Percentiles rank a stretch among this genome's conserved stretches.
Evolutionary conservation across 2,797 vertebrate species (phyloP).

Genomic region (Sebastiscus albofasciatus): DNA sequence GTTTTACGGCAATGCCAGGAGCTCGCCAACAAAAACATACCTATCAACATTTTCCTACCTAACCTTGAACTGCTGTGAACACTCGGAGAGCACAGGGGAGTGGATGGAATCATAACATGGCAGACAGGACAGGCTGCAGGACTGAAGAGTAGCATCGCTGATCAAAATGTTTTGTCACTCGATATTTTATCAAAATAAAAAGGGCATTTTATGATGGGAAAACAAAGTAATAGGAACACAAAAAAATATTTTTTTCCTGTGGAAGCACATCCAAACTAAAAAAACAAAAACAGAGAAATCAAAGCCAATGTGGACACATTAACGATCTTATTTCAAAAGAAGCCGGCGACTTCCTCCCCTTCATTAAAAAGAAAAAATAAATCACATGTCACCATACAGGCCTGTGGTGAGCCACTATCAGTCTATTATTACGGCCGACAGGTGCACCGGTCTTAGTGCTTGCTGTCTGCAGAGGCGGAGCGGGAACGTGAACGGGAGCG

Average conservation of each 20-base stretch:
- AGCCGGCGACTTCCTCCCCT: conserved; percentile 25
- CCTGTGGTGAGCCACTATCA: conserved; percentile 35
- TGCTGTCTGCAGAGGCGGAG: conserved; percentile 72
- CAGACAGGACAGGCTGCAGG: conserved; percentile 10
- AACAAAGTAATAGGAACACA: conserved; percentile 1
- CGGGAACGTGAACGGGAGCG: conserved; percentile 79
- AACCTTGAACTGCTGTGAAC: conserved; percentile 15
- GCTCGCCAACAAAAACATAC: conserved; percentile 7
- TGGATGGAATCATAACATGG: conserved; percentile 43
- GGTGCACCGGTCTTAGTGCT: conserved; percentile 53
- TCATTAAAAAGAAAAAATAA: conserved; percentile 31
- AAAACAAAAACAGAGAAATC: not conserved
- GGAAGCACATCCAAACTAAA: conserved; percentile 36
- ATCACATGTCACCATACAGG: conserved; percentile 12
- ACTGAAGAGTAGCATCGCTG: not conserved
- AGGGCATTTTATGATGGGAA: not conserved
- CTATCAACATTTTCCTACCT: not conserved
- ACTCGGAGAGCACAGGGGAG: conserved; percentile 16
- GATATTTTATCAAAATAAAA: conserved; percentile 17
- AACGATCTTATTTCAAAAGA: conserved; percentile 44
- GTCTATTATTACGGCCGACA: conserved; percentile 24
- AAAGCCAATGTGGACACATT: conserved; percentile 14
- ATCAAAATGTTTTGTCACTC: not conserved
- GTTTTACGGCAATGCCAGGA: conserved; percentile 40
- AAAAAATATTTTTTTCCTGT: not conserved